Percentiles rank a stretch among this genome's conserved stretches.
phyloP scores from a whole-genome alignment of 2,888 invertebrate genomes.

The Aquatica leii region DNA sequence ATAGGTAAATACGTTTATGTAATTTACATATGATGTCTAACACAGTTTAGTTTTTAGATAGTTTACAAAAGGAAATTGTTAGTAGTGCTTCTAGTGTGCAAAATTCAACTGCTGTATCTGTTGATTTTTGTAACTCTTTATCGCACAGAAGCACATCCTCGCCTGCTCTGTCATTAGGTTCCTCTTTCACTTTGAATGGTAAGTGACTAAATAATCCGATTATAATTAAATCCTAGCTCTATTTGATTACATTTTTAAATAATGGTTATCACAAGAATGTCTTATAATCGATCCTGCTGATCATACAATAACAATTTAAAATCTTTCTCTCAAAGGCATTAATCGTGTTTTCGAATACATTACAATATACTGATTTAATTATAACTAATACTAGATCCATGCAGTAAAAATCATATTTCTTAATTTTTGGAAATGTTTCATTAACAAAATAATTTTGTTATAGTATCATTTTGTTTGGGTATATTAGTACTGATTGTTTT shows the following conservation, averaged over 20 bases:
- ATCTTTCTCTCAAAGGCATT: conserved; percentile 2
- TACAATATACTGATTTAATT: conserved; percentile 1
- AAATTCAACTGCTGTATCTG: conserved; percentile 3
- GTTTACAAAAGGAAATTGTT: conserved; percentile 2
- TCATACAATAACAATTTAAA: not conserved
- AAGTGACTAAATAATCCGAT: conserved; percentile 3
- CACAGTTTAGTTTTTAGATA: conserved; percentile 1
- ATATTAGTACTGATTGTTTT: not conserved
- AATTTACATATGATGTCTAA: not conserved
- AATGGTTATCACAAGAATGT: not conserved
- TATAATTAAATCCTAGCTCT: too few relatives aligned
- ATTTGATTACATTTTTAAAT: too few relatives aligned
- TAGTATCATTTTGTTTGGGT: too few relatives aligned
- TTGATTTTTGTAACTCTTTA: conserved; percentile 2
- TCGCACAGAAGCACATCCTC: conserved; percentile 5
- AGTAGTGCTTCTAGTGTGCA: conserved; percentile 2
- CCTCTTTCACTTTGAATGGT: conserved; percentile 5
- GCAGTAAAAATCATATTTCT: conserved; percentile 3
- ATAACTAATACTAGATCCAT: too few relatives aligned
- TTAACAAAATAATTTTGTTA: conserved; percentile 5
- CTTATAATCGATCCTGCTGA: conserved; percentile 4
- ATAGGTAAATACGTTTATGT: conserved; percentile 2
- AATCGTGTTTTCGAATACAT: conserved; percentile 3
- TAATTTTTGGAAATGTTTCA: not conserved
- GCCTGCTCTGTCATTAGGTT: conserved; percentile 4